Conservation (phyloP, 2,888 invertebrate species). For the Neoaliturus tenellus region DNA sequence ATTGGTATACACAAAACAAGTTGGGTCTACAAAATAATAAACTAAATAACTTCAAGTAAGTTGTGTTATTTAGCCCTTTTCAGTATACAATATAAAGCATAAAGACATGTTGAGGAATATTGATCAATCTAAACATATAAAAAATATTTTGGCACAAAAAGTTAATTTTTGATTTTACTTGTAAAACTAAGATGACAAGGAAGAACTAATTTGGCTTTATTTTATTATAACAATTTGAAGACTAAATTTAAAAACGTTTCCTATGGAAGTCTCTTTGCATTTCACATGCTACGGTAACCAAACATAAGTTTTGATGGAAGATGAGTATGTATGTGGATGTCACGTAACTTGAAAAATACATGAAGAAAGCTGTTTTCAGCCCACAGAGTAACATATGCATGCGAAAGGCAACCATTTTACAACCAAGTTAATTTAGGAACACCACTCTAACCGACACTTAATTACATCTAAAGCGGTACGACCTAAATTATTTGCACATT, state of each 20-base stretch:
- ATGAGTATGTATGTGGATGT: not conserved
- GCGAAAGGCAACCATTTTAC: conserved; percentile 51
- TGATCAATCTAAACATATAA: not conserved
- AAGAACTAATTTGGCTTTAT: conserved; percentile 15
- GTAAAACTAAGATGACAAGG: not conserved
- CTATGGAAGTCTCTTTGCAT: conserved; percentile 2
- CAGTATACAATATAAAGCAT: too few relatives aligned
- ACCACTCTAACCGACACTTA: conserved; percentile 31
- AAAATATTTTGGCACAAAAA: not conserved
- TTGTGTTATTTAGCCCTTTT: too few relatives aligned
- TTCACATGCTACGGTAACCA: not conserved
- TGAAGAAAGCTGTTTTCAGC: conserved; percentile 24
- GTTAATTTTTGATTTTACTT: not conserved
- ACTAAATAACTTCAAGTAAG: too few relatives aligned
- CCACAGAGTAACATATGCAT: conserved; percentile 34
- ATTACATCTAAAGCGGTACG: conserved; percentile 44
- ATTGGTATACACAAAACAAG: too few relatives aligned
- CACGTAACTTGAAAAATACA: conserved; percentile 21
- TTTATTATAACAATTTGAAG: not conserved
- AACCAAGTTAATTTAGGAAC: conserved; percentile 48
- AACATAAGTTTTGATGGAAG: conserved; percentile 6
- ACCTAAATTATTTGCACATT: conserved; percentile 50
- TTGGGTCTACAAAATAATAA: too few relatives aligned
- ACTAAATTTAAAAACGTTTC: not conserved
- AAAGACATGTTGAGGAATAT: not conserved